Base-by-base conservation (phyloP, 2,113 vertebrate species). In the Nicator chloris region DNA sequence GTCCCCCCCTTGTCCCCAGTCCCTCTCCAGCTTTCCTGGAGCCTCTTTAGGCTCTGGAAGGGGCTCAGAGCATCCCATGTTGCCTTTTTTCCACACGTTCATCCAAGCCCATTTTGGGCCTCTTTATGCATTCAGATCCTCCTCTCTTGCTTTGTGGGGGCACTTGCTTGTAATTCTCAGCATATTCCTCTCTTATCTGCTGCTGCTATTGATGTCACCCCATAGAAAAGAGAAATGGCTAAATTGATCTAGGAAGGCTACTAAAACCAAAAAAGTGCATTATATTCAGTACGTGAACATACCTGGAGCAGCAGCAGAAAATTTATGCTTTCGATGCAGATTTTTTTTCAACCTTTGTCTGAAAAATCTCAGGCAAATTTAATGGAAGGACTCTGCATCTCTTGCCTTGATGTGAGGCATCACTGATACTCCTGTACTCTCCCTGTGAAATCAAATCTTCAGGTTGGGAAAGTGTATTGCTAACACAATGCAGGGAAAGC, bases 211-310 rank as follows among this genome's bases (percentile, higher is more conserved):
- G 83, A 73, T 92, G 65, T 51, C 79, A 68, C 40, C 83, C 44
- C 26, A 6, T 44, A 37, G 89, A 61, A 81, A 64, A 76, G 44
- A 91, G 64, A 63, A 90, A 53, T 13, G 59, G 31, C 49, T 54
- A 14, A 64, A 95, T 82, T 33, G 47, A 64, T 65, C 70, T 66
- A 59, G 59, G 51, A 81, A 90, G 47, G 76, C 86, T 71, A 44
- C 83, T 83, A 35, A 71, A 93, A 26, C 24, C 37, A 60, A 44
- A 69, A 26, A 71, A 42, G 30, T 42, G 44, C 44, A 53, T 88
- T 85, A 6, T 15, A 21, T 86, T 76, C 85, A 66, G 51, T 26
- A 54, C 19, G 9, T 71, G 76, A 78, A 66, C 4, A 0, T 77
- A 78, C 28, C 63, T 42, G 59, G 39, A 50, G 39, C 66, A 89